Evolutionary conservation across 1,140 invertebrate genomes (phyloP).

Genomic region (Macrosteles quadrilineatus): DNA sequence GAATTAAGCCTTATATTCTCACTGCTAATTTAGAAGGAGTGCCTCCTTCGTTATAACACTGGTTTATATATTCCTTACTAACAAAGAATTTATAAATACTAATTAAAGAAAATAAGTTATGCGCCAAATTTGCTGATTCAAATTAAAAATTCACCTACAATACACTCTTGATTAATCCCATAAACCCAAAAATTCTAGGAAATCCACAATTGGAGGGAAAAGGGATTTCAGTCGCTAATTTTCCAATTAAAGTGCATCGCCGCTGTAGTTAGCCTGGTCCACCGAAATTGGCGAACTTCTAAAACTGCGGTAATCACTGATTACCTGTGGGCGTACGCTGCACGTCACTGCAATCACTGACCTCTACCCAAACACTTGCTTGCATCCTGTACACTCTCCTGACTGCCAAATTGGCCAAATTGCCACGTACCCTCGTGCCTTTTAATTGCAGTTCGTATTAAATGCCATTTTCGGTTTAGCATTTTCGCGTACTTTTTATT

Average conservation of each 20-base stretch:
- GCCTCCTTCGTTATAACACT: background rate
- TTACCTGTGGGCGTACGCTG: too few species aligned
- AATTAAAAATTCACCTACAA: background rate
- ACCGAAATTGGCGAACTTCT: background rate
- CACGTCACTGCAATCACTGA: too few species aligned
- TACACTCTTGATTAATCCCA: background rate
- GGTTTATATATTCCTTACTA: background rate
- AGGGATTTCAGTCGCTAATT: background rate
- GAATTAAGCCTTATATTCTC: too few species aligned
- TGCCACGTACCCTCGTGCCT: too few species aligned
- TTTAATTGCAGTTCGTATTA: too few species aligned
- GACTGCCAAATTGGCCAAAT: too few species aligned
- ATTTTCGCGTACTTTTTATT: too few species aligned
- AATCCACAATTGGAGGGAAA: background rate
- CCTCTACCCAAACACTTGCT: too few species aligned
- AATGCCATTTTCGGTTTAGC: too few species aligned
- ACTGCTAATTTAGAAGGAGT: background rate
- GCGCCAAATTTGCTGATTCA: background rate
- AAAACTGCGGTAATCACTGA: background rate
- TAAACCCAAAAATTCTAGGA: background rate
- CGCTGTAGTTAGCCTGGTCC: conserved; percentile 10
- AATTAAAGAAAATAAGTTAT: background rate
- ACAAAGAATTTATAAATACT: too few species aligned
- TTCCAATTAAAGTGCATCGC: conserved; percentile 22
- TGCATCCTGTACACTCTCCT: too few species aligned